phyloP scores from a whole-genome alignment of 1,140 invertebrate genomes.

The Dysdera silvatica region DNA sequence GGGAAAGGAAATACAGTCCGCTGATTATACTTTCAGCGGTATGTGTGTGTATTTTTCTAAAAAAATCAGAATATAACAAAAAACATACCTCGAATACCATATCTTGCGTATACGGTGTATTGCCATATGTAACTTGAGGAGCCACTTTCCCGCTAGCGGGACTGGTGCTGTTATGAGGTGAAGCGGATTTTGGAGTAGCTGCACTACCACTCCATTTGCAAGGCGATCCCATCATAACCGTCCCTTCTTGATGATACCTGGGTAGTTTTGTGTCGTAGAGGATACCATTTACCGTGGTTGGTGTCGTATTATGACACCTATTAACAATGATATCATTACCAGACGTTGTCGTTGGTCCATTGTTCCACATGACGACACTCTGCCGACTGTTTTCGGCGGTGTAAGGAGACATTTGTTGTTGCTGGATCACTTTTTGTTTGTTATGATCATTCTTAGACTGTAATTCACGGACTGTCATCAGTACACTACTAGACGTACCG shows the following conservation, averaged over 20 bases:
- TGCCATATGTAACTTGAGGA: slow-evolving; percentile 27
- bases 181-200: slow-evolving; percentile 28
- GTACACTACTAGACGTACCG: slow-evolving; percentile 1
- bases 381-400: slow-evolving; percentile 35
- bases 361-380: slow-evolving; percentile 43
- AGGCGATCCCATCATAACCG: slow-evolving; percentile 4
- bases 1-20: background rate
- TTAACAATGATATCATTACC: background rate
- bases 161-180: slow-evolving; percentile 31
- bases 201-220: slow-evolving; percentile 32
- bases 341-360: slow-evolving; percentile 22
- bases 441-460: no score
- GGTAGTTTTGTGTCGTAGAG: slow-evolving; percentile 12
- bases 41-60: background rate
- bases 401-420: background rate
- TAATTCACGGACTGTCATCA: slow-evolving; percentile 12
- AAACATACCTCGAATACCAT: slow-evolving; percentile 27
- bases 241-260: slow-evolving; percentile 7
- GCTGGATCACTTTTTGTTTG: no score
- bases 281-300: background rate
- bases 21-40: background rate
- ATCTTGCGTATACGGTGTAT: slow-evolving; percentile 23
- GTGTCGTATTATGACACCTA: slow-evolving; percentile 6
- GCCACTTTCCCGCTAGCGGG: slow-evolving; percentile 32
- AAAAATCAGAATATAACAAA: background rate